Evolutionary conservation across 2,797 vertebrate genomes (phyloP).

Genomic region (Cyprinodon diabolis): DNA sequence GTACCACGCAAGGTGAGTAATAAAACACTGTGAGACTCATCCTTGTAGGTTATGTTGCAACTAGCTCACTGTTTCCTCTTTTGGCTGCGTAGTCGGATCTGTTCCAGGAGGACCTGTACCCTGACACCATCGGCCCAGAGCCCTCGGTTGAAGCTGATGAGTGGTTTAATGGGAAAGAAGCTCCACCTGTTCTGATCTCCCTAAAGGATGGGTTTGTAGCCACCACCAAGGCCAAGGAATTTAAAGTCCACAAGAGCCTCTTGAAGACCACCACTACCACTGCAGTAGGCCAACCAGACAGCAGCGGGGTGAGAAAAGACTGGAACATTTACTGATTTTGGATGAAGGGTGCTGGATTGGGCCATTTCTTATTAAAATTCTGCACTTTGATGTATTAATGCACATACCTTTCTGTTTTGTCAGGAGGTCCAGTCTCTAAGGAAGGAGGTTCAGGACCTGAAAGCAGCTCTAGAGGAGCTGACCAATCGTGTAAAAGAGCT

Average conservation of each 20-base stretch:
- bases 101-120: constrained; percentile 85
- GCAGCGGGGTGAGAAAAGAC: constrained; percentile 57
- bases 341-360: background rate
- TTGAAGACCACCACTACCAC: constrained; percentile 69
- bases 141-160: constrained; percentile 79
- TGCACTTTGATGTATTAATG: too few relatives aligned
- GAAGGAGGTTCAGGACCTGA: constrained; percentile 79
- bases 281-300: constrained; percentile 23
- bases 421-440: constrained; percentile 77
- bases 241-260: constrained; percentile 84
- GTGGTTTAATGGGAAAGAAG: constrained; percentile 82
- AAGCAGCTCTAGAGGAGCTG: constrained; percentile 71
- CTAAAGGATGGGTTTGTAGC: constrained; percentile 79
- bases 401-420: background rate
- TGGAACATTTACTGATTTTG: background rate
- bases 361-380: background rate
- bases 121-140: constrained; percentile 82
- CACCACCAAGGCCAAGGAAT: constrained; percentile 82
- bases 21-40: background rate
- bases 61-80: background rate
- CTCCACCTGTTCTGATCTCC: constrained; percentile 76
- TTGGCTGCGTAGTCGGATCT: constrained; percentile 75
- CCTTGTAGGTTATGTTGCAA: background rate
- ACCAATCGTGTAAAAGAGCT: constrained; percentile 74
- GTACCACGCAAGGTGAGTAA: constrained; percentile 89